Evolutionary conservation across 2,888 invertebrate genomes (phyloP).

Genomic region (Pyrochroa serraticornis): DNA sequence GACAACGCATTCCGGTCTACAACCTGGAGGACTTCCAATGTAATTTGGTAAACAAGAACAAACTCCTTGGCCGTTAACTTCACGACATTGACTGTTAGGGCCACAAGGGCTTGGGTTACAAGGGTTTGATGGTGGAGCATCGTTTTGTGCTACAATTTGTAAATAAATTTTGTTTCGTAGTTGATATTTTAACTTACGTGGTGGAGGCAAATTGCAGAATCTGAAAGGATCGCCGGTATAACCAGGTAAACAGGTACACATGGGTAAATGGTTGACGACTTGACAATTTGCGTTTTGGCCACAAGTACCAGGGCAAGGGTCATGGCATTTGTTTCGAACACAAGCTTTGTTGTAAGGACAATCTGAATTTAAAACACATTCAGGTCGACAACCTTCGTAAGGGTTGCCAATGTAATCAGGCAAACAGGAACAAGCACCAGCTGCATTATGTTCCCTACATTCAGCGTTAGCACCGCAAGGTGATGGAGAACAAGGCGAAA

Average conservation of each 20-base stretch:
- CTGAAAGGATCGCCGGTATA: slow-evolving; percentile 65
- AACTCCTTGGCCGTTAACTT: slow-evolving; percentile 71
- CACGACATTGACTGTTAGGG: slow-evolving; percentile 75
- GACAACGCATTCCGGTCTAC: slow-evolving; percentile 75
- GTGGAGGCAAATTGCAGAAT: slow-evolving; percentile 41
- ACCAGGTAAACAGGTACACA: slow-evolving; percentile 72
- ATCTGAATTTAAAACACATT: slow-evolving; percentile 74
- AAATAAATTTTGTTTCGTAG: too few species aligned
- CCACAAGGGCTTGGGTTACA: slow-evolving; percentile 75
- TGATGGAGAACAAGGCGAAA: slow-evolving; percentile 70
- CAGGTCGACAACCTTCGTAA: slow-evolving; percentile 76
- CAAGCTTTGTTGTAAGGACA: slow-evolving; percentile 75
- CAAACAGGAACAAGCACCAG: slow-evolving; percentile 74
- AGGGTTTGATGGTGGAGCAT: slow-evolving; percentile 56
- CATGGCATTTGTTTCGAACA: slow-evolving; percentile 73
- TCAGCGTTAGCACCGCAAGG: slow-evolving; percentile 81
- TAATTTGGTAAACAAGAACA: slow-evolving; percentile 72
- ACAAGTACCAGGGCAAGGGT: slow-evolving; percentile 81
- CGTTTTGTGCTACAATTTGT: too few species aligned
- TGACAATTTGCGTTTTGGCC: slow-evolving; percentile 77
- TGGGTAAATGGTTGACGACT: slow-evolving; percentile 75
- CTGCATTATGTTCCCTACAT: slow-evolving; percentile 69
- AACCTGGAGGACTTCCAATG: slow-evolving; percentile 75
- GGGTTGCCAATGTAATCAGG: slow-evolving; percentile 78
- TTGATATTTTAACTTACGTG: slow-evolving; percentile 64